Conservation (phyloP, 2,797 vertebrate species). For the Sternarchorhynchus goeldii region DNA sequence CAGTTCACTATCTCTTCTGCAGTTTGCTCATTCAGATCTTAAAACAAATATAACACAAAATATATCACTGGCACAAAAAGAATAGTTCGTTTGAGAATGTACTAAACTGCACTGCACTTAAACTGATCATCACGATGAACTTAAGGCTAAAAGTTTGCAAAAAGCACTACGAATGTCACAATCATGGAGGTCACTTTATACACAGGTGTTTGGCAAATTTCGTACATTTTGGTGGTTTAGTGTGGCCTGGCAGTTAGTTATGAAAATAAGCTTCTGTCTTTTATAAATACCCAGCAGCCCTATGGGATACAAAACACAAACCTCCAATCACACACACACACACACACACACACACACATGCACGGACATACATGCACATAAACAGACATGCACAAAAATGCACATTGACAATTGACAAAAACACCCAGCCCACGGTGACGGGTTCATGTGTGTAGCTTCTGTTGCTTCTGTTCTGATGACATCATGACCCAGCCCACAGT, state of each 20-base stretch:
- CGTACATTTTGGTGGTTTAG: neutral
- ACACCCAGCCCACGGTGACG: neutral
- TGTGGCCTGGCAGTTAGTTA: slow-evolving; percentile 8
- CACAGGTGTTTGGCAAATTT: slow-evolving; percentile 15
- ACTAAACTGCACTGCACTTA: slow-evolving; percentile 3
- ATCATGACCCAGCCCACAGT: slow-evolving; percentile 7
- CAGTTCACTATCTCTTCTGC: neutral
- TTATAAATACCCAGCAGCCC: slow-evolving; percentile 31
- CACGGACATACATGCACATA: slow-evolving; percentile 26
- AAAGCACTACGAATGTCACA: slow-evolving; percentile 10
- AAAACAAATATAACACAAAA: neutral
- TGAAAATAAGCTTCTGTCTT: slow-evolving; percentile 21
- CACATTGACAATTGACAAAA: slow-evolving; percentile 27
- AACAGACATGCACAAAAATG: slow-evolving; percentile 29
- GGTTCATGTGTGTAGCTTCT: neutral
- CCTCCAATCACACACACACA: slow-evolving; percentile 29
- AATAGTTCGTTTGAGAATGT: neutral
- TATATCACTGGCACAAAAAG: slow-evolving; percentile 2
- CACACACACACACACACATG: slow-evolving; percentile 20
- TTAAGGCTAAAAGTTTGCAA: slow-evolving; percentile 22
- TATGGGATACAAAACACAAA: slow-evolving; percentile 35
- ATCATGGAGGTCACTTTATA: slow-evolving; percentile 16
- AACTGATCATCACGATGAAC: slow-evolving; percentile 13
- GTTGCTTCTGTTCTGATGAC: slow-evolving; percentile 19
- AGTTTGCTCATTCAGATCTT: neutral